Percentiles rank a stretch among this genome's conserved stretches.
These are phyloP conservation scores for Melanostigma gelatinosum DNA, from an alignment of 2,113 vertebrate species.

Conservation along the genomic window DNA sequence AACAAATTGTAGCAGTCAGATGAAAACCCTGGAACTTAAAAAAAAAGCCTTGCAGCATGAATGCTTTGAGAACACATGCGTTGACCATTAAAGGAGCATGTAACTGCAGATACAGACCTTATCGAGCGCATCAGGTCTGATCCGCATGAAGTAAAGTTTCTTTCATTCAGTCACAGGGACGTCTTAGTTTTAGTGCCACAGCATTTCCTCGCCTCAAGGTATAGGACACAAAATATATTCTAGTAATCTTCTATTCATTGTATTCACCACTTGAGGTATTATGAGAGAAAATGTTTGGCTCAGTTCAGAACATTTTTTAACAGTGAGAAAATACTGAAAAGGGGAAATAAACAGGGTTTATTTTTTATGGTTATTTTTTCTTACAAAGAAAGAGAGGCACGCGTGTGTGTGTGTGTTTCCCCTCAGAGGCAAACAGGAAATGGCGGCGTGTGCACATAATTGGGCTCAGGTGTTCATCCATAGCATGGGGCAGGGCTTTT, in stretches of 20 bases:
- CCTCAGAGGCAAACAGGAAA: slow-evolving; percentile 35
- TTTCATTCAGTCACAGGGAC: background rate
- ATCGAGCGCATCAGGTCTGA: background rate
- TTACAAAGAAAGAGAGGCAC: background rate
- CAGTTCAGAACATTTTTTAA: background rate
- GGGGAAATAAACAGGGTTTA: background rate
- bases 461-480: slow-evolving; percentile 65
- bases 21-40: slow-evolving; percentile 3
- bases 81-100: background rate
- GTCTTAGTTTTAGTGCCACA: background rate
- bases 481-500: slow-evolving; percentile 15
- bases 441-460: slow-evolving; percentile 57
- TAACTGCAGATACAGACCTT: background rate
- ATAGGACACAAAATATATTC: background rate
- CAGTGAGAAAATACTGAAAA: background rate
- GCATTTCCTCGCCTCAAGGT: background rate
- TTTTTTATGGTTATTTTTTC: background rate
- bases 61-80: background rate
- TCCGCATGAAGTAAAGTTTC: background rate
- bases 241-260: background rate
- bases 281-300: background rate
- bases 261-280: background rate
- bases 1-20: slow-evolving; percentile 16
- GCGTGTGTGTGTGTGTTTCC: background rate
- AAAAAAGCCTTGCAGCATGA: background rate